Conservation (phyloP, 2,797 vertebrate species). For the Triplophysa bombifrons region DNA sequence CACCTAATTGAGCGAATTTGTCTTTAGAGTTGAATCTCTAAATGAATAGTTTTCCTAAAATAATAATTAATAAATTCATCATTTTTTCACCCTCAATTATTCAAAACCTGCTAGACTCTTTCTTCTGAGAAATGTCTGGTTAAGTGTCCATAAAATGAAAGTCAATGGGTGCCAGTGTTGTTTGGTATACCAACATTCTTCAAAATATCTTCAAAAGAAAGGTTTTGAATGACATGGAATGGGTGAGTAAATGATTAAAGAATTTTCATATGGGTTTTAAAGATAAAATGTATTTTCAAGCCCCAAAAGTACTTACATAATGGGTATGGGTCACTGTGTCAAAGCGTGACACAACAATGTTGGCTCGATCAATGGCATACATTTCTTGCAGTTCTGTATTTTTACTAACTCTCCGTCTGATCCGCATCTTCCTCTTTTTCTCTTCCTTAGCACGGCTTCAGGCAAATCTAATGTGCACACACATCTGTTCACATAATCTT, state of each 20-base stretch:
- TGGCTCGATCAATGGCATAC: neutral
- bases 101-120: no score
- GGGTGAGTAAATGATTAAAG: no score
- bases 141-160: no score
- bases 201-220: no score
- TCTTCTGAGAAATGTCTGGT: no score
- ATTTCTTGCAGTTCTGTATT: neutral
- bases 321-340: neutral
- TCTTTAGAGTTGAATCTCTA: neutral
- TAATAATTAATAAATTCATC: no score
- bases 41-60: neutral
- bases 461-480: slow-evolving; percentile 1
- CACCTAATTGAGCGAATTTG: neutral
- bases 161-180: no score
- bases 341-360: neutral
- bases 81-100: no score
- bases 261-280: no score
- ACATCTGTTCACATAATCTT: slow-evolving; percentile 3
- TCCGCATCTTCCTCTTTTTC: neutral
- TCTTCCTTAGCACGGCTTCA: neutral
- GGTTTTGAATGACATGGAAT: no score
- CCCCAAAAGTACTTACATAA: neutral
- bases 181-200: no score
- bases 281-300: no score
- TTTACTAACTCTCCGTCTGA: neutral